Base-by-base conservation (phyloP, 2,888 invertebrate genomes). In the Timandra comae region DNA sequence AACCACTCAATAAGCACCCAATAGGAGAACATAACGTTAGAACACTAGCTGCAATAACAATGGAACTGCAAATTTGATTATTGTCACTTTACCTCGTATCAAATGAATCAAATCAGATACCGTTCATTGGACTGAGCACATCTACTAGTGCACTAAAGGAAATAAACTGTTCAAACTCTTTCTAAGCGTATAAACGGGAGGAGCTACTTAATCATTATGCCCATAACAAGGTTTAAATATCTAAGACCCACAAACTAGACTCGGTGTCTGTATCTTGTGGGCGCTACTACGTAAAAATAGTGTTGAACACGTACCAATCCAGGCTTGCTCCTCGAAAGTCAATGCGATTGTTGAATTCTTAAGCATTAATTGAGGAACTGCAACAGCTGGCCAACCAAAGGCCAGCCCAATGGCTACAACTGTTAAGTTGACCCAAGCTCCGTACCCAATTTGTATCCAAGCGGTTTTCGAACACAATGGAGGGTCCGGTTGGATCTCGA, bases 1-100 rank as follows among this genome's bases (percentile, higher is more conserved):
- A 87, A 0, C 92, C 92, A 32, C 89, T 88, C 3, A 89, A 24
- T 0, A 91, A 57, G 48, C 90, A 90, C 1, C 92, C 92, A 22
- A 91, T 56, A 1, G 91, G 89, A 0, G 88, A 86, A 0, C 86
- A 80, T 26, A 90, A 77, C 1, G 88, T 80, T 3, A 89, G 68
- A 34, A 88, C 71, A 56, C 89, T 89, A 2, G 89, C 91, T 91
- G 74, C 34, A 67, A n/a, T n/a, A n/a, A n/a, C n/a, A n/a, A n/a
- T n/a, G n/a, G n/a, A n/a, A n/a, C n/a, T n/a, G n/a, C n/a, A n/a
- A n/a, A n/a, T n/a, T n/a, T n/a, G n/a, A n/a, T n/a, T n/a, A n/a
- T n/a, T n/a, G n/a, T n/a, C n/a, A n/a, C n/a, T n/a, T n/a, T n/a
- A n/a, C n/a, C n/a, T n/a, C n/a, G n/a, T n/a, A n/a, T n/a, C n/a